Percentiles rank a stretch among this genome's conserved stretches.
These are phyloP conservation scores for Mixornis gularis DNA, from an alignment of 2,113 vertebrate species.

Conservation along the genomic window DNA sequence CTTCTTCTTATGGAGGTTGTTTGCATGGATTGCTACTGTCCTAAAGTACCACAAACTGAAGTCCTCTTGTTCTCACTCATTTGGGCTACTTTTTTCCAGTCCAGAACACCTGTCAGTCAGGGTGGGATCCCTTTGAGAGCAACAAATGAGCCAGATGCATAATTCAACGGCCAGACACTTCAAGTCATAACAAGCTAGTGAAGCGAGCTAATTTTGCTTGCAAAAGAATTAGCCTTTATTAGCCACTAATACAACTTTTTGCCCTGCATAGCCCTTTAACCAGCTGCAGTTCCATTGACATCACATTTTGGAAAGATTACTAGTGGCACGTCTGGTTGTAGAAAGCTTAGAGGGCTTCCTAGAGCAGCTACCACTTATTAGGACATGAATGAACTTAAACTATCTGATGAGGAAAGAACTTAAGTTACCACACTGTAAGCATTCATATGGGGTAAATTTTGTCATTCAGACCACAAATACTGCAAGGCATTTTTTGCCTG, in stretches of 20 bases:
- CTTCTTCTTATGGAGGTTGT: constrained; percentile 1
- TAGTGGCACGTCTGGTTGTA: constrained; percentile 23
- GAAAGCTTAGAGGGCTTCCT: constrained; percentile 36
- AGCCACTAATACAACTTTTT: constrained; percentile 59
- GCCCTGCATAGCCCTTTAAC: constrained; percentile 42
- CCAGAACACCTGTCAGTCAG: constrained; percentile 49
- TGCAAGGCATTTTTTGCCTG: not conserved
- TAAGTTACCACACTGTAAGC: not conserved
- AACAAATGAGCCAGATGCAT: constrained; percentile 66
- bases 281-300: constrained; percentile 58
- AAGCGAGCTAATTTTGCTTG: constrained; percentile 68
- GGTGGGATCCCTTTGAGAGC: constrained; percentile 48
- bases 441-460: not conserved
- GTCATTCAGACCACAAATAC: not conserved
- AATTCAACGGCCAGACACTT: constrained; percentile 63
- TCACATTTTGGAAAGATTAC: constrained; percentile 49
- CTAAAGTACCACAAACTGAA: constrained; percentile 16
- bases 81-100: constrained; percentile 46
- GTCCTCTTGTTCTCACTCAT: constrained; percentile 49
- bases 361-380: not conserved
- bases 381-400: not conserved
- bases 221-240: constrained; percentile 70
- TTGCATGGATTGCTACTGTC: constrained; percentile 12
- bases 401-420: not conserved
- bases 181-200: constrained; percentile 70